A percentile compares a stretch with the other conserved stretches of the same genome.
phyloP scores from a whole-genome alignment of 2,888 invertebrate genomes.

The Pocota personata region DNA sequence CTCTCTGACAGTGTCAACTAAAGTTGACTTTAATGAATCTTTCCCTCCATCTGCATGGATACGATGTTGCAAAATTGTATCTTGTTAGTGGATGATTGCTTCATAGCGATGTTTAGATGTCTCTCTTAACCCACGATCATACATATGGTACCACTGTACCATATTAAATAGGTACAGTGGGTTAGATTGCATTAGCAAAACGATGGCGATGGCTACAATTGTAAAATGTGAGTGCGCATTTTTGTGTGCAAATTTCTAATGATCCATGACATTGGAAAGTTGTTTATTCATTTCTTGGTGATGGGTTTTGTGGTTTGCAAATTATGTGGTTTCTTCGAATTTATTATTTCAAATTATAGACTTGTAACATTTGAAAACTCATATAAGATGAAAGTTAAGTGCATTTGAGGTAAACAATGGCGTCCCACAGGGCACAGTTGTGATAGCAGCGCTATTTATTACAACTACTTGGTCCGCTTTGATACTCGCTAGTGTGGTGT shows the following conservation, averaged over 20 bases:
- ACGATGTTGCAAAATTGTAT: conserved; percentile 2
- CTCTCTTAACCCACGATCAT: not conserved
- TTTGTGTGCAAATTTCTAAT: conserved; percentile 2
- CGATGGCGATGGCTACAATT: not conserved
- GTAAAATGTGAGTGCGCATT: not conserved
- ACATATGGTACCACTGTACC: too few species aligned
- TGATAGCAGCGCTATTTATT: too few species aligned
- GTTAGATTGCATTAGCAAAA: not conserved
- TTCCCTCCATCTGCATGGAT: not conserved
- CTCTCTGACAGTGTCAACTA: not conserved
- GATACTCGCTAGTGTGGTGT: too few species aligned
- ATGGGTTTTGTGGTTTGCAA: not conserved
- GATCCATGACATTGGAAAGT: conserved; percentile 44
- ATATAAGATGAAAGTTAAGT: too few species aligned
- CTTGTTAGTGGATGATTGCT: not conserved
- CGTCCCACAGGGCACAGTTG: not conserved
- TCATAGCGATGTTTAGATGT: not conserved
- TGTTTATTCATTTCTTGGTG: not conserved
- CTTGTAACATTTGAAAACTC: not conserved
- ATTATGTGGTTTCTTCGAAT: not conserved
- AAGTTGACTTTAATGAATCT: not conserved
- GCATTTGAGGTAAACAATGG: not conserved
- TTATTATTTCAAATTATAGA: not conserved
- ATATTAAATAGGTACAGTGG: too few species aligned
- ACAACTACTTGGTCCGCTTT: too few species aligned